Percentiles rank a stretch among this genome's conserved stretches.
Evolutionary conservation across 2,888 invertebrate genomes (phyloP).

Genomic region (Polydrusus cervinus): DNA sequence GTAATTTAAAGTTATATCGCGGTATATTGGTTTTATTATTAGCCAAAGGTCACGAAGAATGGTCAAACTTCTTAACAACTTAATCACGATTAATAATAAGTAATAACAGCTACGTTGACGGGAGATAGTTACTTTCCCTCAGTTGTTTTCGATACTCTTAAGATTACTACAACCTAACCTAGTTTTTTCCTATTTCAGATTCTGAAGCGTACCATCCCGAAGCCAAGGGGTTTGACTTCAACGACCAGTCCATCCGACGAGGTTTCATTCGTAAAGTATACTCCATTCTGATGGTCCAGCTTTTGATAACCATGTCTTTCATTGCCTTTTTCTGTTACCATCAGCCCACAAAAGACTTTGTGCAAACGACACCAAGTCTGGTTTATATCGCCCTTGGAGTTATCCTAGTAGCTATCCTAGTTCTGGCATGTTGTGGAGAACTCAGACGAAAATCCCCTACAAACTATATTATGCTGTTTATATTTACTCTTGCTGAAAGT

Average conservation of each 20-base stretch:
- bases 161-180: not conserved
- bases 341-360: conserved; percentile 75
- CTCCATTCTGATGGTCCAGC: conserved; percentile 87
- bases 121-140: no score
- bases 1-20: no score
- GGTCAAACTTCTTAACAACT: no score
- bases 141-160: no score
- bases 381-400: conserved; percentile 71
- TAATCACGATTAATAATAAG: no score
- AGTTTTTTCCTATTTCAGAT: conserved; percentile 56
- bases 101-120: no score
- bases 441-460: conserved; percentile 88
- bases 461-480: conserved; percentile 90
- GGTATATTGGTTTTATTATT: no score
- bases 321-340: conserved; percentile 86
- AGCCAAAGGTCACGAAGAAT: no score
- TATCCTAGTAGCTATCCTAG: conserved; percentile 82
- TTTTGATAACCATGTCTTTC: conserved; percentile 85
- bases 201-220: conserved; percentile 69
- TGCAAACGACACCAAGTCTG: conserved; percentile 74
- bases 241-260: conserved; percentile 80
- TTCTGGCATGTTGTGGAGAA: conserved; percentile 89
- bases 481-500: conserved; percentile 89
- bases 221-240: conserved; percentile 82
- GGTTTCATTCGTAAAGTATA: conserved; percentile 89